Base-by-base conservation (phyloP, 1,140 invertebrate genomes). In the Drosophila teissieri region DNA sequence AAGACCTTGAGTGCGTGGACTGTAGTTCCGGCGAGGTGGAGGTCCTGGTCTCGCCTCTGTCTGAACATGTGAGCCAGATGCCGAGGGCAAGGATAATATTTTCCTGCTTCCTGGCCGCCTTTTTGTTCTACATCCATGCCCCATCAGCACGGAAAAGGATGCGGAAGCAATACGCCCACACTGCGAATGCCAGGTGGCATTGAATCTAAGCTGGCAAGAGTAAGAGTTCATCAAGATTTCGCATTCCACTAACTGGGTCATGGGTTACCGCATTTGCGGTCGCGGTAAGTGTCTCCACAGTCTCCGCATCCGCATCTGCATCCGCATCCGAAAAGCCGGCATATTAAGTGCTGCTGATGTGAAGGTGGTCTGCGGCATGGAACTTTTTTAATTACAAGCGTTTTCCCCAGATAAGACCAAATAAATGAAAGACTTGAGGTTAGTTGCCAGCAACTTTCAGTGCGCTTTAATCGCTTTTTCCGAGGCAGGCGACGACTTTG, bases 341-440 rank as follows among this genome's bases (percentile, higher is more conserved):
- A 82, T 85, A 85, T 85, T 78, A 85, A 80, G 81, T 85, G 80
- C 62, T 24, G 24, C 24, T 24, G 24, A 24, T 24, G 4, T 24
- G 61, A 83, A 76, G 34, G 22, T 37, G 11, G 56, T 34, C 17
- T 61, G 58, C 45, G 65, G 65, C 65, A 57, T 54, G 7, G 73
- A 85, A 85, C 81, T 85, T 85, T 85, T 85, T 85, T 82, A 85
- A 85, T 85, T 85, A 85, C 85, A 80, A 80, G 61, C 52, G 55
- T 63, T 63, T 73, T 74, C 40, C 52, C 48, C 49, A 78, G 60
- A 70, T 64, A 84, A 76, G 57, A 45, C 56, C 60, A 64, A 63
- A 36, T 31, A 56, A 64, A 44, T 56, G 40, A 22, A 19, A 69
- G 15, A 24, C 19, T 12, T 4, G 2, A 10, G 15, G 37, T 22